Base-by-base conservation (phyloP, 1,140 invertebrate species). In the Drosophila jambulina region DNA sequence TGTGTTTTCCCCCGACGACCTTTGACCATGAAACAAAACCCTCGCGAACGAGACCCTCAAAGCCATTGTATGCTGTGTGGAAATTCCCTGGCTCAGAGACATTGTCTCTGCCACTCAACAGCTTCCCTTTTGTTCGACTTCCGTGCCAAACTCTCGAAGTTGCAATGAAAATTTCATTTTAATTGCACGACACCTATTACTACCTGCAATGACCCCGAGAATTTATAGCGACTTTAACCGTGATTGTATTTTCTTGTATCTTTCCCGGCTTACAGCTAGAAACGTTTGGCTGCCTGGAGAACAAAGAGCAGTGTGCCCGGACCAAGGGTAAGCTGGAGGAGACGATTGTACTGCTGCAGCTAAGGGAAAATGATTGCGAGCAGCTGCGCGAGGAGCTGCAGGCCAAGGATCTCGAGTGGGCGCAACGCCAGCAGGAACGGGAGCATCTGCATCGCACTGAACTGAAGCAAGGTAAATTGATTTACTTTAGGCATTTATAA, bases 221-320 rank as follows among this genome's bases (percentile, higher is more conserved):
- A 2, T 72, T 72, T 72, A 72, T 72, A 72, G 69, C 53, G 53
- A 59, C 51, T 59, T 25, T 60, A 59, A 75, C 57, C 40, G n/a
- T 38, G 46, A 36, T 51, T 49, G n/a, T 54, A 46, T 65, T 38
- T 6, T 63, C 34, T 29, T 5, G 2, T 25, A 12, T 49, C 46
- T 15, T 54, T 68, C 51, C 81, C 78, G 51, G 91, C 32, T 93
- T 93, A 57, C 88, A 96, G 95, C 93, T 95, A 72, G 95, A 95
- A 72, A 95, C 94, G 2, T 95, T 94, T 93, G 29, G 94, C 94
- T 15, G 92, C 86, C 54, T 85, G 95, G 48, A 95, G 94, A 91
- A 92, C 93, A 68, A 93, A 95, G 78, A 93, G 94, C 63, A 78
- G 32, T 77, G 56, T 15, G 74, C 57, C 42, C 56, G 48, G 3